Evolutionary conservation across 23 tunicate genomes (phyloP), one percentile per base, ranked within the genome.

Genomic region (Styela plicata): DNA sequence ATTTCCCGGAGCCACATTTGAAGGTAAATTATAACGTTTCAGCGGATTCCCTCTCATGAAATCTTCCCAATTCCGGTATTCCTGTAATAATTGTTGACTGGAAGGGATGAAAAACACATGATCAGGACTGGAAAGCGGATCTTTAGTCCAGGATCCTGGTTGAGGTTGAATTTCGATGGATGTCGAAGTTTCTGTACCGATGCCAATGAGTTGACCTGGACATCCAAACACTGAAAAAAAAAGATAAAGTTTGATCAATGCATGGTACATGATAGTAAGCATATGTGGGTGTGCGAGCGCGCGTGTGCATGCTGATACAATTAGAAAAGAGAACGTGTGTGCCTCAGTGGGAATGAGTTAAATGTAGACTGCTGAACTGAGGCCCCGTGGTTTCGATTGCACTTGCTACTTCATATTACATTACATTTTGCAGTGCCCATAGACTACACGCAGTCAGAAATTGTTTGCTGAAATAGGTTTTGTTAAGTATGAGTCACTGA

Each of bases 121-220:
- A 2, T 83, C 71, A 17, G 90, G 85, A 33, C 86, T 82, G 69
- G 69, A 69, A 19, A 86, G 27, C 2, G 96, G 87, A 64, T 91
- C 96, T 62, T 82, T 86, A 10, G 52, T 37, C 96, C 96, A 91
- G 16, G 87, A 64, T 3, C 96, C 96, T 0, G 77, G 35, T 64
- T 73, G 73, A 13, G 87, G 81, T 2, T 31, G 64, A 81, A 86
- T 78, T 34, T 83, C 24, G 13, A 52, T 63, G 7, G 34, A 75
- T 52, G 87, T 21, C 28, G 87, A 52, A 2, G 32, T 73, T 63
- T 86, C 87, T 28, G 74, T 30, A 24, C 90, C 90, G 76, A 91
- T 86, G 1, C 96, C 96, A 52, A 70, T 78, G 29, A 91, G 74
- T 17, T 80, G 61, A 18, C 96, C 96, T 25, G 96, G 91, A 82